Percentiles rank a stretch among this genome's conserved stretches.
Evolutionary conservation across 2,797 vertebrate species (phyloP).

Genomic region (Australoheros facetus): DNA sequence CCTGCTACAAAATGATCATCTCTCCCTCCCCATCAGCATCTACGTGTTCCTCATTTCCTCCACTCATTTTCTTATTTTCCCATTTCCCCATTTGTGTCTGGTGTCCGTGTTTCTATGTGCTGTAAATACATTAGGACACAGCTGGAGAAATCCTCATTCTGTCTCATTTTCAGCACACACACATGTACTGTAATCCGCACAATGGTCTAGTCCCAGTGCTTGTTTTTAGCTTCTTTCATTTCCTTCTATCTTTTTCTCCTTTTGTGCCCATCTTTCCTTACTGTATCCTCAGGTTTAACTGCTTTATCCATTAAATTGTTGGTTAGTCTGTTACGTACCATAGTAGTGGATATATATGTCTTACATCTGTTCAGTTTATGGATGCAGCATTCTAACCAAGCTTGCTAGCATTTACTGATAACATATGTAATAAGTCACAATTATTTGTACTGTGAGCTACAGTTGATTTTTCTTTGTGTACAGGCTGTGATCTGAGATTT

Average conservation of each 20-base stretch:
- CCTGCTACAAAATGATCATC: conserved; percentile 51
- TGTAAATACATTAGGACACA: conserved; percentile 45
- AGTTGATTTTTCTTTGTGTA: rapidly evolving
- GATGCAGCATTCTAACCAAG: background rate
- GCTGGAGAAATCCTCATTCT: conserved; percentile 18
- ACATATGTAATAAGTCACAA: background rate
- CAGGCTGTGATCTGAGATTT: background rate
- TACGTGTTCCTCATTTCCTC: conserved; percentile 62
- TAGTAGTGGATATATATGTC: background rate
- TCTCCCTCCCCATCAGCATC: background rate
- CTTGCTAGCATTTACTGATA: background rate
- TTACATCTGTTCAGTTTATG: background rate
- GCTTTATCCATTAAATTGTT: background rate
- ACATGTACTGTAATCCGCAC: background rate
- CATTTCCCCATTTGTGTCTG: conserved; percentile 55
- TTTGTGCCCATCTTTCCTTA: background rate
- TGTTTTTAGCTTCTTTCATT: background rate
- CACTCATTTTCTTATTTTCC: conserved; percentile 37
- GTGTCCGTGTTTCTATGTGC: conserved; percentile 34
- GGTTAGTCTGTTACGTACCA: background rate
- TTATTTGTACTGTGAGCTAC: background rate
- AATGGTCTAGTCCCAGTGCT: background rate
- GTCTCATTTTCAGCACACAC: background rate
- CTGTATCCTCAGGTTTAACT: background rate
- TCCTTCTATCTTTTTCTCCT: background rate